Conservation (phyloP, 2,797 vertebrate genomes). For the Danionella dracula region DNA sequence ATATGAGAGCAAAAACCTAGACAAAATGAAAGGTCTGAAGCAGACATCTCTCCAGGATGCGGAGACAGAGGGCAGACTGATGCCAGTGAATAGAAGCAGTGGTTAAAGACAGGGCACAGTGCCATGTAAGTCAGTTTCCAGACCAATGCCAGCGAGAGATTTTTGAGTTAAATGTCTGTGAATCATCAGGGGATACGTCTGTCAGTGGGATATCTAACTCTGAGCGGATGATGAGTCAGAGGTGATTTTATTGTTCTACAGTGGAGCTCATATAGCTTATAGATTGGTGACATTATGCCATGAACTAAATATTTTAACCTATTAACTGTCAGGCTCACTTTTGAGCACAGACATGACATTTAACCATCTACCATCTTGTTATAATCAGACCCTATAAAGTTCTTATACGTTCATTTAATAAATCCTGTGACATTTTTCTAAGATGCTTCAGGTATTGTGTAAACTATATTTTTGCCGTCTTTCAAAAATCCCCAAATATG, state of each 20-base stretch:
- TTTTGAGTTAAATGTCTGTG: conserved; percentile 13
- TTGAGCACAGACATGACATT: not conserved
- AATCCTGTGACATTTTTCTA: too few species aligned
- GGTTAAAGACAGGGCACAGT: not conserved
- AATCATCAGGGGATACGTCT: not conserved
- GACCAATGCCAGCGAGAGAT: not conserved
- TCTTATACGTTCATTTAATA: too few species aligned
- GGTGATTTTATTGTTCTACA: not conserved
- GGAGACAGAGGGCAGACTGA: not conserved
- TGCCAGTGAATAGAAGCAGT: not conserved
- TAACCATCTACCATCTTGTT: too few species aligned
- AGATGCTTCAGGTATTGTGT: too few species aligned
- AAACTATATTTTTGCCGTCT: too few species aligned
- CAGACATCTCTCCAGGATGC: not conserved
- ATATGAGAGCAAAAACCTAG: not conserved
- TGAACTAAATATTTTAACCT: not conserved
- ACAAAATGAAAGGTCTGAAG: conserved; percentile 1
- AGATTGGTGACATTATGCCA: not conserved
- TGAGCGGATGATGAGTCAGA: not conserved
- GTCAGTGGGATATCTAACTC: not conserved
- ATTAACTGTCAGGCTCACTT: not conserved
- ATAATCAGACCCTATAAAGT: too few species aligned
- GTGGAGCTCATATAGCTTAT: not conserved
- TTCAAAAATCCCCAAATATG: too few species aligned
- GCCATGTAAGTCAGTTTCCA: conserved; percentile 1